Evolutionary conservation across 2,888 invertebrate species (phyloP), one percentile per base, ranked within the genome.

Genomic region (Hemicrepidius hirtus): DNA sequence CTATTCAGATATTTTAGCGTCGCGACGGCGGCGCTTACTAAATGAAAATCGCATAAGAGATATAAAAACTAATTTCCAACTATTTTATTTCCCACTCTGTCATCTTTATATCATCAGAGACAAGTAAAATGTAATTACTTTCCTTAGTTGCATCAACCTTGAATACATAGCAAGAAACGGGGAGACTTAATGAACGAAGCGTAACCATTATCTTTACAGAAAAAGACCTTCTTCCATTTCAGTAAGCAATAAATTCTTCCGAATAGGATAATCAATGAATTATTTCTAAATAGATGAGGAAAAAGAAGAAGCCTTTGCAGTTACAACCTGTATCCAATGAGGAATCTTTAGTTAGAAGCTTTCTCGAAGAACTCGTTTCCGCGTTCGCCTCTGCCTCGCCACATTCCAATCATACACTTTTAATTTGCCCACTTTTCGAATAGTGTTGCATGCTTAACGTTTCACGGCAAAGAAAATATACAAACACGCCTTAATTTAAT

Each of bases 351-450:
- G 46, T 50, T 41, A 50, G 37, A 50, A 73, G 72, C 72, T 73
- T 73, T 73, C 72, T 64, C 53, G 49, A 64, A 67, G 68, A 73
- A 73, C 68, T 68, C 32, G 59, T 73, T 73, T 73, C 68, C 72
- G 72, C 59, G 59, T 73, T 68, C 63, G 21, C 35, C 50, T 64
- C 32, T 46, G 50, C 57, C 50, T 37, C 46, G 21, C 64, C 66
- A 44, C 72, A 72, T 72, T 72, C 72, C 72, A 59, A 72, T 57
- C 60, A 53, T 41, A 57, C 66, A 55, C 53, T 71, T 65, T 70
- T 40, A 67, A 44, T 67, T 57, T 67, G 46, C 59, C 37, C 46
- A 59, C 57, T 55, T 68, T 62, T 62, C 24, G 40, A 53, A 50
- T 60, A 44, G 16, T 57, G 37, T 16, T 16, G 13, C 12, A 28